Base-by-base conservation (phyloP, 92 coral and sea anemone genomes). In the Phenganax stokvisi region DNA sequence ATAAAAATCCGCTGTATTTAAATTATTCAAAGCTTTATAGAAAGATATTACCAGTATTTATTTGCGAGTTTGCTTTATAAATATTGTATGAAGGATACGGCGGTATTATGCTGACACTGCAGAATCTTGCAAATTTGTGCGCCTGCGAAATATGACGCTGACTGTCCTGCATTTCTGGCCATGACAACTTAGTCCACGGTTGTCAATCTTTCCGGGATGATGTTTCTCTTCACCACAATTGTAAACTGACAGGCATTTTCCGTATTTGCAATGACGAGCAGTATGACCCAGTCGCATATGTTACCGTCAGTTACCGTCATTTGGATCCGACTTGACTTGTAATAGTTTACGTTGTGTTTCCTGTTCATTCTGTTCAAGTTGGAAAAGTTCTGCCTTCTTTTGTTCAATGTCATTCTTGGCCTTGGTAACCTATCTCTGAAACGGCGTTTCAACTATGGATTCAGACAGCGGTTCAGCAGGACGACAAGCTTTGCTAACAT, bases 221-320 rank as follows among this genome's bases (percentile, higher is more conserved):
- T 75, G 74, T 61, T 80, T 85, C 56, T 88, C 86, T 53, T 80
- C 83, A 31, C 87, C 90, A 16, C 90, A 87, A 60, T 47, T 6
- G 75, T 60, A 87, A 6, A 87, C 85, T 15, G 83, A 80, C 47
- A 25, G 16, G 73, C 85, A 84, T 76, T 80, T 84, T 47, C 82
- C 85, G 44, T 61, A 75, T 15, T 30, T 47, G 59, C 90, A 84
- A 16, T 29, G 80, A 13, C 87, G 51, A 30, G 90, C 88, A 10
- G 90, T 81, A 68, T 85, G 91, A 5, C 91, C 88, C 9, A 88
- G 82, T 0, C 83, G 81, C 54, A 88, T 76, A 52, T 88, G 87
- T 56, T 87, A 85, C 30, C 88, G 81, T 73, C 85, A 70, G 81
- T 88, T 88, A 25, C 87, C 85, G 15, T 84, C 85, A 9, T 77